Conservation (phyloP, 2,113 vertebrate species). For the Osmerus mordax region DNA sequence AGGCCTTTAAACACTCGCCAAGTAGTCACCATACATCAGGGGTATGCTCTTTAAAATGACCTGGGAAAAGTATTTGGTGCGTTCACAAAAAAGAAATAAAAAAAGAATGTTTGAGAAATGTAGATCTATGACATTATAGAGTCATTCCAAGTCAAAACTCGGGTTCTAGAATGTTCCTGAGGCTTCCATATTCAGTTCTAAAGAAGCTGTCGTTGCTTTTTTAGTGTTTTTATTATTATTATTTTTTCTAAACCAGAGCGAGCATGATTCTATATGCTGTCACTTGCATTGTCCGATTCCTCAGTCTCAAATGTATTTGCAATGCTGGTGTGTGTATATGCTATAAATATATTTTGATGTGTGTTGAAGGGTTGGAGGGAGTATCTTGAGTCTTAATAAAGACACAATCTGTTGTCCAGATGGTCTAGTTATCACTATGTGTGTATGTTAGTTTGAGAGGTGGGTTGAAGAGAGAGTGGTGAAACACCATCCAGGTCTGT, state of each 20-base stretch:
- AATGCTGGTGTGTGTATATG: slow-evolving; percentile 52
- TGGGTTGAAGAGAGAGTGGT: neutral
- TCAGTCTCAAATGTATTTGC: slow-evolving; percentile 43
- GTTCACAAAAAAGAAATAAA: slow-evolving; percentile 28
- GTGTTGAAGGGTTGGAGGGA: slow-evolving; percentile 47
- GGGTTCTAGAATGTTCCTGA: slow-evolving; percentile 12
- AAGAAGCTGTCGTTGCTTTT: slow-evolving; percentile 9
- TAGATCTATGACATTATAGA: neutral
- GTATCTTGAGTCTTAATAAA: slow-evolving; percentile 64
- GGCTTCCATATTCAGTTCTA: slow-evolving; percentile 26
- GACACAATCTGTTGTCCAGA: slow-evolving; percentile 40
- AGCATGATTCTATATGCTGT: slow-evolving; percentile 42
- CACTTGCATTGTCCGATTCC: slow-evolving; percentile 31
- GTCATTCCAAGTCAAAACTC: neutral
- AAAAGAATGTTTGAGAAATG: too few species aligned
- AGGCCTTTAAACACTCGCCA: slow-evolving; percentile 21
- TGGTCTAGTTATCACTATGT: neutral
- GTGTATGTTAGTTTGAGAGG: neutral
- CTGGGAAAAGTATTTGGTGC: slow-evolving; percentile 25
- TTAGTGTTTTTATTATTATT: too few species aligned
- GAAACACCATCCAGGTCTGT: too few species aligned
- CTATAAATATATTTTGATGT: slow-evolving; percentile 63
- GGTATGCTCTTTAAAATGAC: slow-evolving; percentile 49
- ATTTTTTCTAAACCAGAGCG: too few species aligned
- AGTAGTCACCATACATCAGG: slow-evolving; percentile 2